Evolutionary conservation across 2,888 invertebrate genomes (phyloP), one percentile per base, ranked within the genome.

Genomic region (Catocala nupta): DNA sequence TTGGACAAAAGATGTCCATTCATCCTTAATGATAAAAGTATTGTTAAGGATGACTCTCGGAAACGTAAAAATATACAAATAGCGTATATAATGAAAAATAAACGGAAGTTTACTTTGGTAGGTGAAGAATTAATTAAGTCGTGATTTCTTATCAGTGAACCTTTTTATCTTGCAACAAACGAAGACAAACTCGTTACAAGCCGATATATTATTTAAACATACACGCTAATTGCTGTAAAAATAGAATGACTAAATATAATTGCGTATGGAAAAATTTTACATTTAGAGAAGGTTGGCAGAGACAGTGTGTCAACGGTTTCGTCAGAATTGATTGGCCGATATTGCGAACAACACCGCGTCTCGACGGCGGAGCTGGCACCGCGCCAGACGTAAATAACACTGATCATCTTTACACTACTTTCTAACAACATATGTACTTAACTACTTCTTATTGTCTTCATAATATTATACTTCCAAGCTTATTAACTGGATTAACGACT

Each of bases 321-420:
- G 79, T 77, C 75, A 67, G 71, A 78, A 78, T 81, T 85, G 86
- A 87, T 81, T 81, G 79, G 85, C 75, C 78, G 78, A 77, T 85
- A 81, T 81, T 76, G 79, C 78, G 81, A 85, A 80, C 79, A 78
- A 73, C 73, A 70, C 72, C 59, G 70, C 72, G 71, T 69, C 67
- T 62, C 68, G 72, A 69, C 71, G 64, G 73, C 75, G 68, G 67
- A 66, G 68, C 76, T 90, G 90, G 89, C 89, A 60, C 49, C 1
- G 42, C 64, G 89, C 89, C 90, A 90, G 75, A 69, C 74, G 70
- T 76, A 78, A 82, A 81, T 81, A 78, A 78, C 78, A 80, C 82
- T 73, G 79, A 80, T 81, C 81, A 80, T 79, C 76, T 77, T 80
- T 71, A 69, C 62, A 66, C 74, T 69, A 70, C 71, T 68, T 70